These are phyloP conservation scores for Triplophysa dalaica DNA, from an alignment of 2,113 vertebrate genomes.

Conservation along the genomic window DNA sequence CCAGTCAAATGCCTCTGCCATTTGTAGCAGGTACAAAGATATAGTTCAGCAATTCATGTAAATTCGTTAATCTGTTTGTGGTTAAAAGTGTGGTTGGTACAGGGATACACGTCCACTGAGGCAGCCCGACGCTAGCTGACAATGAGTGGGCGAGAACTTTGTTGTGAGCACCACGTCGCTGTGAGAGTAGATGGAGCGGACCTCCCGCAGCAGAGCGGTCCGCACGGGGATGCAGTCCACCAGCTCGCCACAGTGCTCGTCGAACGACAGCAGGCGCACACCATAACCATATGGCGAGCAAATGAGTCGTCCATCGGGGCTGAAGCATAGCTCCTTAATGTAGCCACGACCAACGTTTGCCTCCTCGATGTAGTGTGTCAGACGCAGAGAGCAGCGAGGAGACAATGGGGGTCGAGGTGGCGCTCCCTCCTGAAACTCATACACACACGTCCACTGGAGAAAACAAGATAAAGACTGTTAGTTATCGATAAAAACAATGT, in stretches of 20 bases:
- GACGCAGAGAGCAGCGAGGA: conserved; percentile 89
- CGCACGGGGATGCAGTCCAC: conserved; percentile 92
- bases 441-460: conserved; percentile 95
- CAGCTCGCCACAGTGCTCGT: conserved; percentile 89
- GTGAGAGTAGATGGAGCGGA: conserved; percentile 95
- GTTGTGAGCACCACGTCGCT: conserved; percentile 97
- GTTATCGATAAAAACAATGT: background rate
- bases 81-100: conserved; percentile 98
- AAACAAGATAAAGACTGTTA: conserved; percentile 32
- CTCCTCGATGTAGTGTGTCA: conserved; percentile 97
- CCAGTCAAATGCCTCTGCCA: background rate
- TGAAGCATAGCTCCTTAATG: conserved; percentile 98
- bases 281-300: conserved; percentile 96
- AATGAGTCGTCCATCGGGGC: conserved; percentile 95
- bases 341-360: conserved; percentile 95
- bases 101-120: conserved; percentile 95
- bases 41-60: conserved; percentile 22
- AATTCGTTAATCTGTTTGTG: conserved; percentile 20
- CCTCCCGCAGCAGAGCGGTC: conserved; percentile 87
- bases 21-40: background rate
- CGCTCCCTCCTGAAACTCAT: conserved; percentile 91
- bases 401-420: conserved; percentile 82
- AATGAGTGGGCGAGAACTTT: conserved; percentile 98
- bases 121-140: conserved; percentile 99
- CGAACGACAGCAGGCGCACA: conserved; percentile 92